Evolutionary conservation across 2,113 vertebrate species (phyloP).

Genomic region (Psittacara wagleri): DNA sequence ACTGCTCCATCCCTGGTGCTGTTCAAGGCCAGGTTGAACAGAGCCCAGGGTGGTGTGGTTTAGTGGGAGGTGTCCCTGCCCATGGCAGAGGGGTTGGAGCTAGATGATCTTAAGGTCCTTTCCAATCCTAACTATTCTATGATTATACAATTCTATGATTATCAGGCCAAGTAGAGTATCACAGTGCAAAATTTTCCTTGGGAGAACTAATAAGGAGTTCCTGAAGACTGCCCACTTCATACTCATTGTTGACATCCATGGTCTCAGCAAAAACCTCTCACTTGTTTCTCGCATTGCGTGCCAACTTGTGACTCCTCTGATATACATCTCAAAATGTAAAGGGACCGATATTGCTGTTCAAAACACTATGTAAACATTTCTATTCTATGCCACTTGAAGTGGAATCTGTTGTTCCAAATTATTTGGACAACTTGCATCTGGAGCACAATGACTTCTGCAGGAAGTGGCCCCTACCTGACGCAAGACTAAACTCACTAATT

Average conservation of each 20-base stretch:
- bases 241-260: neutral
- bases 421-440: neutral
- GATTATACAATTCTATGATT: too few species aligned
- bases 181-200: neutral
- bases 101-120: too few species aligned
- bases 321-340: neutral
- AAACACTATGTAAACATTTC: neutral
- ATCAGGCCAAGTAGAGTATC: neutral
- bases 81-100: too few species aligned
- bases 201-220: accelerated
- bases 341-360: neutral
- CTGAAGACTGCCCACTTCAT: neutral
- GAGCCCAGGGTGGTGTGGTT: too few species aligned
- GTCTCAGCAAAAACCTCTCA: neutral
- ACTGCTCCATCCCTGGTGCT: too few species aligned
- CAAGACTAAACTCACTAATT: neutral
- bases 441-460: neutral
- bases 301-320: neutral
- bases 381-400: neutral
- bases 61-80: too few species aligned
- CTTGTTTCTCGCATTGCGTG: neutral
- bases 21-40: too few species aligned
- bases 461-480: neutral
- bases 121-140: too few species aligned
- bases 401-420: neutral